Evolutionary conservation across 2,797 vertebrate species (phyloP).

Genomic region (Esox lucius): DNA sequence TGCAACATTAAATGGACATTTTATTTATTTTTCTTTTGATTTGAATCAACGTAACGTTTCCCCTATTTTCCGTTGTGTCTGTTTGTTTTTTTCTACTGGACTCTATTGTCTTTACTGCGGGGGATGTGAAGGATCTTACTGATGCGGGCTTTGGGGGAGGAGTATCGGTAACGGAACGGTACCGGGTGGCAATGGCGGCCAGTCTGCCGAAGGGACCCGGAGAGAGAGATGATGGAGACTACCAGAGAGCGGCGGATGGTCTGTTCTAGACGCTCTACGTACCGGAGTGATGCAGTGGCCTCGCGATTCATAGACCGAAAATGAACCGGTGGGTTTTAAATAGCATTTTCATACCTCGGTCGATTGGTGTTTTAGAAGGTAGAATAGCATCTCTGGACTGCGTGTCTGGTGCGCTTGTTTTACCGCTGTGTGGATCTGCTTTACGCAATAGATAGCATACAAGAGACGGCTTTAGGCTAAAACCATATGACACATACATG

Average conservation of each 20-base stretch:
- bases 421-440: background rate
- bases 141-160: conserved; percentile 18
- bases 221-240: conserved; percentile 24
- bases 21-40: conserved; percentile 6
- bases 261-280: background rate
- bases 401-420: background rate
- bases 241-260: conserved; percentile 19
- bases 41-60: background rate
- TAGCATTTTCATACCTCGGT: background rate
- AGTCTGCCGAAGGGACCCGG: conserved; percentile 22
- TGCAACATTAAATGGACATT: background rate
- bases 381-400: background rate
- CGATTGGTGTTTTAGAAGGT: background rate
- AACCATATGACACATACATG: conserved; percentile 23
- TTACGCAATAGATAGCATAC: conserved; percentile 7
- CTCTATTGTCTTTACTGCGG: background rate
- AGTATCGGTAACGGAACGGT: conserved; percentile 8
- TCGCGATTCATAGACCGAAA: too few relatives aligned
- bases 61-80: background rate
- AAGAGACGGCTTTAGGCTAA: conserved; percentile 34
- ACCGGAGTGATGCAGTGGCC: background rate
- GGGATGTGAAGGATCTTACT: background rate
- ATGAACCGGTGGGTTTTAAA: conserved; percentile 10
- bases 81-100: background rate
- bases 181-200: conserved; percentile 48